phyloP scores from a whole-genome alignment of 2,797 vertebrate species.

The Microctenopoma steveboyesi region DNA sequence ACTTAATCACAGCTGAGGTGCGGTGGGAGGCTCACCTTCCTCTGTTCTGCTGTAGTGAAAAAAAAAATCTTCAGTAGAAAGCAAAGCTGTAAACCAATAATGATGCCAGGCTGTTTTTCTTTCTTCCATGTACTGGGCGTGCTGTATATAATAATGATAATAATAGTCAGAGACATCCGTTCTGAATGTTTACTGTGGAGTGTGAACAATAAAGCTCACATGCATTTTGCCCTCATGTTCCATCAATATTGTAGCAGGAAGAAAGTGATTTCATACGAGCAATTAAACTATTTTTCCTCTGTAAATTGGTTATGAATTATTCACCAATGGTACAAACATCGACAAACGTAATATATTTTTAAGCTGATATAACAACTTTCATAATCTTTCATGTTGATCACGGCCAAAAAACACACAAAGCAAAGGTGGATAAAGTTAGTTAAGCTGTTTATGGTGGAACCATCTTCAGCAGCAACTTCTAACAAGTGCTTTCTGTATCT shows the following conservation, averaged over 20 bases:
- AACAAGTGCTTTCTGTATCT: no score
- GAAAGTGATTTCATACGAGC: constrained; percentile 22
- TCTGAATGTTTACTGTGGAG: constrained; percentile 13
- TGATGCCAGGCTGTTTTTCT: not conserved
- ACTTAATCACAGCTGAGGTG: not conserved
- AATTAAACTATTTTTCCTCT: not conserved
- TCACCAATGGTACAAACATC: no score
- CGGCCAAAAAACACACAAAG: no score
- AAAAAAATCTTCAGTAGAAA: constrained; percentile 8
- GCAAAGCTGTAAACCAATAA: constrained; percentile 29
- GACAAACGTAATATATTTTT: no score
- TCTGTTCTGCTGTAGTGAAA: constrained; percentile 12
- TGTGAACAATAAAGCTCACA: constrained; percentile 28
- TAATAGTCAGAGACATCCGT: not conserved
- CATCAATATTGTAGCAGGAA: constrained; percentile 14
- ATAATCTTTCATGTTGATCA: no score
- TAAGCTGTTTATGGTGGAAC: no score
- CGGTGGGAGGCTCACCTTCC: constrained; percentile 13
- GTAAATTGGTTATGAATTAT: no score
- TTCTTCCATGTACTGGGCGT: constrained; percentile 1
- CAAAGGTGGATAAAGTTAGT: no score
- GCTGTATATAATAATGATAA: not conserved
- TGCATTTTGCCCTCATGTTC: constrained; percentile 15
- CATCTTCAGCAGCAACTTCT: no score
- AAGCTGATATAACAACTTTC: no score